These are phyloP conservation scores for Pteronotus mesoamericanus DNA, from an alignment of 2,797 vertebrate species.

Conservation along the genomic window DNA sequence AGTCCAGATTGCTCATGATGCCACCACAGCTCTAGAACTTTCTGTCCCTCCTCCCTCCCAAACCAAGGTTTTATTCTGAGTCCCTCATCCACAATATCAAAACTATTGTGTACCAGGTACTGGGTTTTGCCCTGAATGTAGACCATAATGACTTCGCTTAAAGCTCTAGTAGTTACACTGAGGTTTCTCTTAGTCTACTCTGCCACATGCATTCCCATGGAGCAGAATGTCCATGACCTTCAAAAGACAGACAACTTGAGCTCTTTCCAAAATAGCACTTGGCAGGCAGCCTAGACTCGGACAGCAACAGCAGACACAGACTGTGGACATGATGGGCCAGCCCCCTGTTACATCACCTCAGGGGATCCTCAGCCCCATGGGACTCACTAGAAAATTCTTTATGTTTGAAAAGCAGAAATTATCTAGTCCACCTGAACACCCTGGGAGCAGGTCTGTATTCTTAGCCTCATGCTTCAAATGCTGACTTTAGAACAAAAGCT, in stretches of 20 bases:
- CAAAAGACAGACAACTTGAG: constrained; percentile 59
- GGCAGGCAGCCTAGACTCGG: constrained; percentile 69
- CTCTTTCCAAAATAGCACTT: constrained; percentile 71
- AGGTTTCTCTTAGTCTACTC: constrained; percentile 44
- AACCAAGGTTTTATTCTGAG: neutral
- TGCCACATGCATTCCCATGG: constrained; percentile 32
- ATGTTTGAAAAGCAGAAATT: constrained; percentile 69
- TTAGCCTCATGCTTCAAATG: constrained; percentile 57
- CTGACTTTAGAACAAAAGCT: constrained; percentile 68
- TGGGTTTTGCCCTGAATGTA: neutral
- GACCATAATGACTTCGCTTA: neutral
- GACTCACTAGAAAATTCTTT: constrained; percentile 67
- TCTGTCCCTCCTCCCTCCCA: neutral
- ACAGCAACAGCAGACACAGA: constrained; percentile 58
- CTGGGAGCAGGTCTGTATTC: constrained; percentile 47
- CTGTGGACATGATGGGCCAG: constrained; percentile 61
- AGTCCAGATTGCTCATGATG: neutral
- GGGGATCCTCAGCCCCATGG: constrained; percentile 60
- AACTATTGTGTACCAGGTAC: neutral
- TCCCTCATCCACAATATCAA: neutral
- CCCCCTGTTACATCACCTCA: constrained; percentile 70
- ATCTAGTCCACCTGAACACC: constrained; percentile 67
- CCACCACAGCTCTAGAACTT: neutral
- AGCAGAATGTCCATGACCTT: constrained; percentile 65
- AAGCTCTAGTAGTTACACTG: neutral